phyloP scores from a whole-genome alignment of 2,113 vertebrate genomes.

The Solenodon paradoxus region DNA sequence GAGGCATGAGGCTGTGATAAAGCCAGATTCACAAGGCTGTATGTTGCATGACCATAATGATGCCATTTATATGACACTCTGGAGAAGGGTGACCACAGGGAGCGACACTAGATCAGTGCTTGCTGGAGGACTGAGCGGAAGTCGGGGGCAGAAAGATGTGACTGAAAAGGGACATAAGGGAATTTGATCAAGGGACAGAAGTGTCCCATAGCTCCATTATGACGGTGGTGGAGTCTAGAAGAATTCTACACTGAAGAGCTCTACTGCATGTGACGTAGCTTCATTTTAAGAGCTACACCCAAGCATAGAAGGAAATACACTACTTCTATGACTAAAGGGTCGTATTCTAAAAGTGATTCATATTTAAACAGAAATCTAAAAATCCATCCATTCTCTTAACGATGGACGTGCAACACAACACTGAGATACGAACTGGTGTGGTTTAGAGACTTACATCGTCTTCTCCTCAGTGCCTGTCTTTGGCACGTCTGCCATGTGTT shows the following conservation, averaged over 20 bases:
- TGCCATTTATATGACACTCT: neutral
- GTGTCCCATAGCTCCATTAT: neutral
- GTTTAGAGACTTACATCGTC: fast-evolving
- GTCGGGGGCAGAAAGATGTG: neutral
- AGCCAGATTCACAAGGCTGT: neutral
- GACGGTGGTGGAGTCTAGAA: neutral
- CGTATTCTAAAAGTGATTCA: neutral
- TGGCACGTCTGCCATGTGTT: neutral
- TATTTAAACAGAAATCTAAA: neutral
- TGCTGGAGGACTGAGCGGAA: neutral
- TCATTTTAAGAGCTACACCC: too few relatives aligned
- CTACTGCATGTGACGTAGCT: neutral
- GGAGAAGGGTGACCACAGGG: neutral
- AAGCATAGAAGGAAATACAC: neutral
- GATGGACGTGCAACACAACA: neutral
- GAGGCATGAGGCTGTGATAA: neutral
- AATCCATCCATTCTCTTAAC: neutral
- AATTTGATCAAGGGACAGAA: neutral
- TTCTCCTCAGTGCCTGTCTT: too few relatives aligned
- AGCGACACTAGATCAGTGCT: neutral
- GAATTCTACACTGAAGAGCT: neutral
- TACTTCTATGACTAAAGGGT: neutral
- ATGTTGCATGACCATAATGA: neutral
- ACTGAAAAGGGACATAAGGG: neutral
- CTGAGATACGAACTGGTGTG: neutral